Evolutionary conservation across 2,113 vertebrate genomes (phyloP), one percentile per base, ranked within the genome.

Genomic region (Nesoenas mayeri): DNA sequence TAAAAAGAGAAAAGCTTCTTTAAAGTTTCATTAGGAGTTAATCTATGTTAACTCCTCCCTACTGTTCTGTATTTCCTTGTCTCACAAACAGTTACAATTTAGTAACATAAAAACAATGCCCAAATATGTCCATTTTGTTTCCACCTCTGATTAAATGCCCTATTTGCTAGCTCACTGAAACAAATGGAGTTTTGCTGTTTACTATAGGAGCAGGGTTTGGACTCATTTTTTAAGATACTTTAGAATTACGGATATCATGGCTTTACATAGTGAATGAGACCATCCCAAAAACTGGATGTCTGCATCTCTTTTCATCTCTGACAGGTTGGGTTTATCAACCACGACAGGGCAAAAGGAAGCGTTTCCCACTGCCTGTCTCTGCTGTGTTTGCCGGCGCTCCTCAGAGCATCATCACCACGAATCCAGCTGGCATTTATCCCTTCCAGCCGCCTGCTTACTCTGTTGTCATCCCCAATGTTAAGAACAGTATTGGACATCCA

Each of bases 241-340:
- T 42, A 51, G 25, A 80, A 65, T 38, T 66, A 64, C 12, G 61
- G 38, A 7, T 94, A 34, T 18, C 7, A 12, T 50, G 31, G 31
- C 26, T 91, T 80, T 85, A 64, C 48, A 21, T 51, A 77, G 69
- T 29, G 8, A 89, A 79, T 48, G 15, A 87, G 58, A 65, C 36
- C 12, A 42, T 64, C 15, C n/a, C 42, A 16, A 70, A 81, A 34
- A 34, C 0, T 42, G 12, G 7, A 11, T 84, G 4, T 69, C 57
- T 89, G 31, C 24, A 17, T 95, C 50, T 83, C 92, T 71, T 95
- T 84, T 97, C 75, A 5, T 91, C 77, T 89, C 85, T 95, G 86
- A 56, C 96, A 99, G 98, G 95, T 95, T 98, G 98, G 98, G 97
- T 98, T 96, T 98, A 98, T 97, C 98, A 98, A 48, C 98, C 98